A percentile compares a stretch with the other conserved stretches of the same genome.
phyloP scores from a whole-genome alignment of 2,888 invertebrate species.

The Scaptomyza parva region DNA sequence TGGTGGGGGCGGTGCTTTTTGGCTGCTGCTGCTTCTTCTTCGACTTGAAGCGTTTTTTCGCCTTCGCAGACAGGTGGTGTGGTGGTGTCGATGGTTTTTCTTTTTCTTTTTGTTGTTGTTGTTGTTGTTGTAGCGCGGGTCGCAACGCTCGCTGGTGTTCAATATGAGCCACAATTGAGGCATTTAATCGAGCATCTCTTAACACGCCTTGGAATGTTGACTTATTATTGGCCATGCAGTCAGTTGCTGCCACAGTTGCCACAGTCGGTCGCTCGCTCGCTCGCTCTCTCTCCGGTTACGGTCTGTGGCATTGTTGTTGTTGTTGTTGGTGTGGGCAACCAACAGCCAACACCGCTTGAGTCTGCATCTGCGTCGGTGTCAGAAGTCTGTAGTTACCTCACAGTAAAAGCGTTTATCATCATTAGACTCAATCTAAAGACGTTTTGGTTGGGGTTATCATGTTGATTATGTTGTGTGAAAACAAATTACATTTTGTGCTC shows the following conservation, averaged over 20 bases:
- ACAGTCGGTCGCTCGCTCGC: slow-evolving; percentile 27
- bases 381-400: slow-evolving; percentile 79
- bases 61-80: slow-evolving; percentile 79
- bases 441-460: slow-evolving; percentile 84
- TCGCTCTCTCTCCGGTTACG: slow-evolving; percentile 45
- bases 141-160: slow-evolving; percentile 61
- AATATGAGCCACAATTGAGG: slow-evolving; percentile 82
- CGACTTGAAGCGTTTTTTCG: slow-evolving; percentile 53
- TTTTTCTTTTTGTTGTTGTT: background rate
- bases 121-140: slow-evolving; percentile 48
- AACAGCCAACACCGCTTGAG: slow-evolving; percentile 16
- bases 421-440: slow-evolving; percentile 85
- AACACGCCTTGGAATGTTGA: slow-evolving; percentile 85
- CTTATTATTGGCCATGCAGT: slow-evolving; percentile 79
- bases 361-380: slow-evolving; percentile 77
- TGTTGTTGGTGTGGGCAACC: slow-evolving; percentile 24
- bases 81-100: slow-evolving; percentile 72
- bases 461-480: slow-evolving; percentile 85
- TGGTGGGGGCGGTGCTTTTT: slow-evolving; percentile 80
- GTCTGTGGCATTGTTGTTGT: slow-evolving; percentile 24
- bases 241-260: slow-evolving; percentile 38
- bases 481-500: slow-evolving; percentile 84
- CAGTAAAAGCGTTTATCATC: slow-evolving; percentile 84
- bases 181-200: slow-evolving; percentile 85
- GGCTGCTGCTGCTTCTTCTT: slow-evolving; percentile 57